Evolutionary conservation across 2,797 vertebrate genomes (phyloP), one percentile per base, ranked within the genome.

Genomic region (Macrochelys suwanniensis): DNA sequence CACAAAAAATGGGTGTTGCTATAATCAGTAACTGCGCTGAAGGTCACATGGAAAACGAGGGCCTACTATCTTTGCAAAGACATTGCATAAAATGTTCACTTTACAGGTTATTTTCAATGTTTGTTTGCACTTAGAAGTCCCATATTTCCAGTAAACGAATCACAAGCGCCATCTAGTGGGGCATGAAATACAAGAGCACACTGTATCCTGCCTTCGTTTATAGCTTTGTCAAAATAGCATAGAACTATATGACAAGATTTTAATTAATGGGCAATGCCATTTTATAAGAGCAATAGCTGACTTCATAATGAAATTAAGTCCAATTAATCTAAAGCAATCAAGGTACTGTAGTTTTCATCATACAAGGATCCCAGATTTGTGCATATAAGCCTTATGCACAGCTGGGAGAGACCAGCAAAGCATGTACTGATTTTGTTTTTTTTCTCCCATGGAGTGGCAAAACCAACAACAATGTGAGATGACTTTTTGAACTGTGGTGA

Each of bases 161-260:
- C 83, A 80, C 31, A 50, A 84, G 77, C 17, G 5, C 98, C 98
- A 97, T 90, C 97, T 97, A 4, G 61, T 89, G 97, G 97, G 82
- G 74, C 50, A 23, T 42, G n/a, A 71, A 11, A 83, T 77, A 65
- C 13, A 85, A 85, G 68, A 25, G 71, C 12, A 47, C 56, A 23
- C 1, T 1, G 45, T 82, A 94, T 56, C 13, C 56, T 1, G 12
- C 33, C 88, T 87, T 28, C 0, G 1, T 59, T 84, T 61, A 61
- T 15, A 3, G 17, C 4, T 21, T 6, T 12, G 56, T 49, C 11
- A 26, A 76, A 7, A 7, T 26, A 47, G 12, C 45, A 76, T 28
- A 28, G 71, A 76, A 26, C 12, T 76, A 8, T 15, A 47, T 31
- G 26, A 26, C 49, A 78, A 42, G 42, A 76, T 42, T 91, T 47